phyloP scores from a whole-genome alignment of 2,888 invertebrate genomes.

The Drosophila putrida region DNA sequence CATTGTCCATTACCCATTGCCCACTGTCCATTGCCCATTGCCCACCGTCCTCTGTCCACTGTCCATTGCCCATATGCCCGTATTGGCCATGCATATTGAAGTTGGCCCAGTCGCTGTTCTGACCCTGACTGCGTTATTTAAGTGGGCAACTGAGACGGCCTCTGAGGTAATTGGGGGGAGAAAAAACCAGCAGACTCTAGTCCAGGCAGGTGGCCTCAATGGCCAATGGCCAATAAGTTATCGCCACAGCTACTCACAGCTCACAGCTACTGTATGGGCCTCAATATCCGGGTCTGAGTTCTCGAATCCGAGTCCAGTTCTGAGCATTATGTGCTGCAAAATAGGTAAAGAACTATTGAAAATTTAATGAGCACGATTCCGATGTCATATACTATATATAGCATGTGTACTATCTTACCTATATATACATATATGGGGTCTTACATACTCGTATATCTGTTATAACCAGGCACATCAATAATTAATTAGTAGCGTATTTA shows the following conservation, averaged over 20 bases:
- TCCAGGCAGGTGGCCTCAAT: conserved; percentile 72
- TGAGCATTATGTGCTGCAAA: conserved; percentile 60
- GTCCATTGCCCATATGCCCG: conserved; percentile 18
- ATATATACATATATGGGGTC: neutral
- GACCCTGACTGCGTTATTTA: conserved; percentile 57
- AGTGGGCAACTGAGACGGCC: conserved; percentile 40
- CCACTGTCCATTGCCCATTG: neutral
- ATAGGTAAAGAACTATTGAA: conserved; percentile 65
- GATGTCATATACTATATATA: neutral
- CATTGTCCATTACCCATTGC: conserved; percentile 8
- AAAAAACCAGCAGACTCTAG: neutral
- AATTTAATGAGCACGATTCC: conserved; percentile 62
- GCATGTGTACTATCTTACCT: too few species aligned
- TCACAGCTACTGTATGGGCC: conserved; percentile 5
- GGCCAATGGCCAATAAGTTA: conserved; percentile 74
- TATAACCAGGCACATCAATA: conserved; percentile 62
- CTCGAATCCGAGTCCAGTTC: neutral
- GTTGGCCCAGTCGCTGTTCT: conserved; percentile 21
- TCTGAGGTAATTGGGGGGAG: conserved; percentile 5
- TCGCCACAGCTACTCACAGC: conserved; percentile 30
- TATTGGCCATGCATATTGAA: conserved; percentile 44
- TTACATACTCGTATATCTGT: conserved; percentile 24
- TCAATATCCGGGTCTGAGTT: conserved; percentile 10
- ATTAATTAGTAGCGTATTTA: conserved; percentile 53
- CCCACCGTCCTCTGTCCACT: neutral